Base-by-base conservation (phyloP, 1,140 invertebrate genomes). In the Drosophila guanche region DNA sequence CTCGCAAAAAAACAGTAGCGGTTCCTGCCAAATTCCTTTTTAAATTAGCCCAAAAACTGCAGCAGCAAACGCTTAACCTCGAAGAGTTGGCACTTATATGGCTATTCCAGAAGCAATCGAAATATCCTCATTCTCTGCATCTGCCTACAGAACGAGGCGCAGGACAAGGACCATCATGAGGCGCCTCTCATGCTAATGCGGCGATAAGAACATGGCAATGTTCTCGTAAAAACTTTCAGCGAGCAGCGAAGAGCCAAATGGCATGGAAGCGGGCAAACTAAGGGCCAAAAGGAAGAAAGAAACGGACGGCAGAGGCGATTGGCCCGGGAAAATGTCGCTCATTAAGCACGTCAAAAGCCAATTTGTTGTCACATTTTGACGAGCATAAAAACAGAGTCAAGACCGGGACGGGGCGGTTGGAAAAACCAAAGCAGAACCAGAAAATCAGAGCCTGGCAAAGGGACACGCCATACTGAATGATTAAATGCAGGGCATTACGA, bases 291-390 rank as follows among this genome's bases (percentile, higher is more conserved):
- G 14, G 3, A 41, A 42, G 55, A 29, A 61, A 57, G 54, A 25
- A 60, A 71, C 52, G 70, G 54, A 12, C 40, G 27, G 65, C 29
- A 29, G 54, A 33, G 23, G 16, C 0, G 16, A 20, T 20, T 12
- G 33, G 33, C 10, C 33, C 33, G 65, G 42, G 63, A 25, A 69
- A 69, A 69, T 68, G 66, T 23, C 45, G 67, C 81, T 86, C 80
- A 86, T 84, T 84, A 84, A 66, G 76, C 81, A 84, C 76, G 81
- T 86, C 76, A 86, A 67, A 85, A 85, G 79, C 72, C 80, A 85
- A 88, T 85, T 85, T 88, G 77, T 86, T 88, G 81, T 81, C 83
- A 88, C 81, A 88, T 74, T 70, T 66, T 86, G 63, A 80, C 57
- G 60, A 61, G 69, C 66, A 75, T 74, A 69, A 78, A 88, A 84